Percentiles rank a stretch among this genome's conserved stretches.
Evolutionary conservation across 2,113 vertebrate genomes (phyloP).

Genomic region (Perca fluviatilis): DNA sequence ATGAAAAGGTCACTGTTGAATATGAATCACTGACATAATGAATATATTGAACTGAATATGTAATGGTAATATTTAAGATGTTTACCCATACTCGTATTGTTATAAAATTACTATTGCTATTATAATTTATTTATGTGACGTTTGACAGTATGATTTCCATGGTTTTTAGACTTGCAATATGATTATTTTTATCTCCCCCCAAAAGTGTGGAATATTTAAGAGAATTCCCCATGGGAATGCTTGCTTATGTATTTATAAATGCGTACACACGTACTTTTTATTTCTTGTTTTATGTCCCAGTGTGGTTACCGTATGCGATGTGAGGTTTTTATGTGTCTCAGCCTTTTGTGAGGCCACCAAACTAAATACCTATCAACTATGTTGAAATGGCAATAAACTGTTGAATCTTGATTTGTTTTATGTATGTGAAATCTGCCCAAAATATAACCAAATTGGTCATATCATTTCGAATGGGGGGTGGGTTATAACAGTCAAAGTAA

Average conservation of each 20-base stretch:
- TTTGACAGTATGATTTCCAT: background rate
- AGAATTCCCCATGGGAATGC: background rate
- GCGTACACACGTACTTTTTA: background rate
- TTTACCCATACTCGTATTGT: background rate
- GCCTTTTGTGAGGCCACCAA: background rate
- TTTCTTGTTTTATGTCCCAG: background rate
- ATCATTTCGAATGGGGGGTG: no score
- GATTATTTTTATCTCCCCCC: background rate
- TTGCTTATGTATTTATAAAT: no score
- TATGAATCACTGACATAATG: background rate
- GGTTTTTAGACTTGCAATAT: background rate
- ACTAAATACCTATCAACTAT: background rate
- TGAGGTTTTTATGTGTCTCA: background rate
- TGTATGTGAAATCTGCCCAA: no score
- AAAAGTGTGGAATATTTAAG: background rate
- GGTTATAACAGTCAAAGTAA: no score
- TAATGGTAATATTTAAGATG: background rate
- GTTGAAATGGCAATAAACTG: background rate
- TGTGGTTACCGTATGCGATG: background rate
- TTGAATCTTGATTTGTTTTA: background rate
- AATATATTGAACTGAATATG: background rate
- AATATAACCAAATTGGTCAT: no score
- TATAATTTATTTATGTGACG: background rate
- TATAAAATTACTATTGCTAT: background rate
- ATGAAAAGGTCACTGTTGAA: background rate